phyloP scores from a whole-genome alignment of 2,113 vertebrate genomes.

The Tonatia bakeri region DNA sequence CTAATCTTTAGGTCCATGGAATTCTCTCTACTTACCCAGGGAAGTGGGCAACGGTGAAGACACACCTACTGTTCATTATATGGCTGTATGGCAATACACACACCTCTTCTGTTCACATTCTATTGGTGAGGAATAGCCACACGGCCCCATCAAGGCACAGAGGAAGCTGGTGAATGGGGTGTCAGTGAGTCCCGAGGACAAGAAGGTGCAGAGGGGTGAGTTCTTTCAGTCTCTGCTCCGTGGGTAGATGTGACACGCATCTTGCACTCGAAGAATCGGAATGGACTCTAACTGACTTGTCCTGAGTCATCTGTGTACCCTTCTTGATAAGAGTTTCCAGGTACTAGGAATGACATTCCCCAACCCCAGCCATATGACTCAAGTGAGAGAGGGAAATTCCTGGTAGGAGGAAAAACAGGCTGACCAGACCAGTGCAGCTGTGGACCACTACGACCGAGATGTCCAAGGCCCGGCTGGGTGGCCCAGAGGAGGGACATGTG shows the following conservation, averaged over 20 bases:
- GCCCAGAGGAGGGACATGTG: not conserved
- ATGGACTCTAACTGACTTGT: not conserved
- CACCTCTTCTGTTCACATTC: not conserved
- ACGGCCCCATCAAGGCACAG: no score
- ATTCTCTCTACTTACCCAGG: not conserved
- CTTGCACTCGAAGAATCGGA: not conserved
- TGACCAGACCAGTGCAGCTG: not conserved
- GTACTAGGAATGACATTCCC: no score
- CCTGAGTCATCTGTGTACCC: not conserved
- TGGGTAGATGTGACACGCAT: rapidly evolving
- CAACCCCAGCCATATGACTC: not conserved
- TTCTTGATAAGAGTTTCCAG: not conserved
- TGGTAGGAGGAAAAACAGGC: not conserved
- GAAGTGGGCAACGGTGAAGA: not conserved
- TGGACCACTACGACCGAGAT: not conserved
- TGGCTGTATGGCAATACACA: not conserved
- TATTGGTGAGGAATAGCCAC: not conserved
- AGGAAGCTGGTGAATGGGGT: not conserved
- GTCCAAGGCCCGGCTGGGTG: not conserved
- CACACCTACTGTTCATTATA: not conserved
- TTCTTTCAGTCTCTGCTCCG: not conserved
- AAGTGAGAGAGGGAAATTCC: not conserved
- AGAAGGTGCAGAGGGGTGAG: not conserved
- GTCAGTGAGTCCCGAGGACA: not conserved
- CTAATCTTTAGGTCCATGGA: not conserved